phyloP scores from a whole-genome alignment of 2,113 vertebrate genomes.

The western clawed frog (Xenopus tropicalis) region UCB_Xtro_10.0 CM004443.2:104485001-104485500 shows the following conservation, averaged over 20 bases:
- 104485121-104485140: too few species aligned
- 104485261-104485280: constrained; percentile 69
- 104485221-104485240: constrained; percentile 57
- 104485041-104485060: too few species aligned
- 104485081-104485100: too few species aligned
- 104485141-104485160: background rate
- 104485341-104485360: constrained; percentile 38
- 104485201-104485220: constrained; percentile 73
- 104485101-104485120: too few species aligned
- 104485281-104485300: constrained; percentile 83
- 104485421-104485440: too few species aligned
- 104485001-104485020: too few species aligned
- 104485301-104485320: constrained; percentile 90
- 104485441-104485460: too few species aligned
- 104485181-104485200: constrained; percentile 76
- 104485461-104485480: too few species aligned
- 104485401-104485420: too few species aligned
- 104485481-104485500: too few species aligned
- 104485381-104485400: background rate
- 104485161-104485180: constrained; percentile 70
- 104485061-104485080: too few species aligned
- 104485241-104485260: constrained; percentile 58
- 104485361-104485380: constrained; percentile 58
- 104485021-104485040: too few species aligned
- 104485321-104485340: constrained; percentile 71